Base-by-base conservation (phyloP, 2,797 vertebrate genomes). In the Pipistrellus nathusii region DNA sequence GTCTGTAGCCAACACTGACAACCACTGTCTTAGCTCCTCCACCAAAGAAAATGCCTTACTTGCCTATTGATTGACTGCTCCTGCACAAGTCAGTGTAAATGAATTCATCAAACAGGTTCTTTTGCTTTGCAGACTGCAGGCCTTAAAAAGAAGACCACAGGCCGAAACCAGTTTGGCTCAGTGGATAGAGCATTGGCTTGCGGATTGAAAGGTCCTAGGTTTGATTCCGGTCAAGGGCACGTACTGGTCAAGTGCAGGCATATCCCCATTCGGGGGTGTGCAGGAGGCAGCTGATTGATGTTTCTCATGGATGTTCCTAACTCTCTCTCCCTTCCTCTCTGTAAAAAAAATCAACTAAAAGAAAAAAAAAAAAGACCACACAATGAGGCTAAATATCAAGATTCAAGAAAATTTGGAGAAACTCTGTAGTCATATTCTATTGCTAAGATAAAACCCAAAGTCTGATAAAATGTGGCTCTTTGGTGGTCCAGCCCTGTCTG, bases 301-400 rank as follows among this genome's bases (percentile, higher is more conserved):
- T 48, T 48, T 48, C 13, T 41, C 38, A 41, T 41, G 38, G 46
- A 48, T 48, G 46, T 48, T 48, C 11, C 46, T 48, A 48, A 48
- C 46, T 48, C 46, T 48, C 46, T 48, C 46, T 48, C 46, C 46
- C 11, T 48, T 48, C 2, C 46, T 48, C 13, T 48, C 46, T 48
- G 46, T 48, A 48, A 48, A 48, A 46, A 46, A 48, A 48, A 13
- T 48, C 46, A 48, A 48, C 12, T 46, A 10, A 46, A 46, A 46
- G 6, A 44, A 46, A 12, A 46, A 46, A 41, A 41, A 41, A 41
- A 41, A 44, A 8, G 44, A 76, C 46, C 51, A 71, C 23, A 59
- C 66, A 85, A 76, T 38, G 18, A 38, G 64, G n/a, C 41, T 68
- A 20, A 72, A 86, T 86, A 38, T 93, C 23, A 91, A 91, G 32